Conservation (phyloP, 2,888 invertebrate genomes). For the Cosmorhoe ocellata region DNA sequence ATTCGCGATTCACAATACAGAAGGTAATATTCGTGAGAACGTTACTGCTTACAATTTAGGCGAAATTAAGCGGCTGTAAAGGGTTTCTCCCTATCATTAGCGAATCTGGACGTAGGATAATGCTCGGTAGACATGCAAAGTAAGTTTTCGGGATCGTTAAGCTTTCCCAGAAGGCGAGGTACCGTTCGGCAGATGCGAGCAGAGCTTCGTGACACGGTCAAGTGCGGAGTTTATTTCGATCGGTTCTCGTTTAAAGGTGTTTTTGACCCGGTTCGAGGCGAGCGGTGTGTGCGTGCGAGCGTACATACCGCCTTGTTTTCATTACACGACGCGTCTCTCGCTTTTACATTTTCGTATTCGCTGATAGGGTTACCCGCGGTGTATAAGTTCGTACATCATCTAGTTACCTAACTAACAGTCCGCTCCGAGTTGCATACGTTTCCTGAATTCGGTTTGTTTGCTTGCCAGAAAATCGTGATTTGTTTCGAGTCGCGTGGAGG, state of each 20-base stretch:
- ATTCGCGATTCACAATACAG: constrained; percentile 64
- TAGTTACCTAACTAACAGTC: too few species aligned
- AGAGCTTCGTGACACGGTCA: constrained; percentile 76
- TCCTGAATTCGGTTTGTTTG: constrained; percentile 50
- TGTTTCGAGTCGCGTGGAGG: constrained; percentile 53
- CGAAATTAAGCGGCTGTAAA: constrained; percentile 72
- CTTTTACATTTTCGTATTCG: constrained; percentile 79
- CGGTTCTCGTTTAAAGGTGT: constrained; percentile 77
- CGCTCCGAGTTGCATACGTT: constrained; percentile 34
- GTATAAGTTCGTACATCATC: too few species aligned
- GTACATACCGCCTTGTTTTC: constrained; percentile 72
- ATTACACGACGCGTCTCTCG: constrained; percentile 78
- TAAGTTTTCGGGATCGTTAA: constrained; percentile 73
- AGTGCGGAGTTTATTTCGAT: constrained; percentile 75
- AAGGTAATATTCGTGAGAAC: constrained; percentile 79
- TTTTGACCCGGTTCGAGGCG: constrained; percentile 76
- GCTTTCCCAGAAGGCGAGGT: constrained; percentile 78
- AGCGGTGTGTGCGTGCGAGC: constrained; percentile 57
- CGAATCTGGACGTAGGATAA: constrained; percentile 64
- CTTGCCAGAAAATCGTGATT: constrained; percentile 69
- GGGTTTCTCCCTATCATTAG: constrained; percentile 74
- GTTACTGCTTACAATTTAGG: constrained; percentile 70
- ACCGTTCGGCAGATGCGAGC: constrained; percentile 77
- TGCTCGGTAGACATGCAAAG: constrained; percentile 76
- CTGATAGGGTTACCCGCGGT: constrained; percentile 68